Evolutionary conservation across 2,113 vertebrate genomes (phyloP), one percentile per base, ranked within the genome.

Genomic region (Pelusios castaneus): DNA sequence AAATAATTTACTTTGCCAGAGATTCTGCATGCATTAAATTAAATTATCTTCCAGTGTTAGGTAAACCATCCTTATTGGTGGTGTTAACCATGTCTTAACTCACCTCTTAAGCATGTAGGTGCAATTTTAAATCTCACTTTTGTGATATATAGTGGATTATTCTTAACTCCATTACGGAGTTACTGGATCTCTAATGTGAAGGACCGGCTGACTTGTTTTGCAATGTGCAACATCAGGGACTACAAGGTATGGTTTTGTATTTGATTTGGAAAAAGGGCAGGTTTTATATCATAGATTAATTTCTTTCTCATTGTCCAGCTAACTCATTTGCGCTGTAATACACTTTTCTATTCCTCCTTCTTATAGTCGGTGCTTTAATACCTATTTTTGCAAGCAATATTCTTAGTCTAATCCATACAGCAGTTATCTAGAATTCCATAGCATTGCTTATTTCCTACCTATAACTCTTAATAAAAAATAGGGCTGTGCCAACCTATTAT

Each of bases 391-490:
- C 82, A 95, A 94, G 76, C 95, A 79, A 60, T 90, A 87, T 93
- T 96, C 94, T 94, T 88, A 82, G 49, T 91, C 70, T 96, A 84
- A 95, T 94, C 89, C 82, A 83, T 90, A 96, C 38, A 91, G 77
- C 41, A 79, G 82, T 94, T 96, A 96, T 94, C 94, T 93, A 94
- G n/a, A 95, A 94, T 91, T 94, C 82, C 84, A 80, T 89, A 95
- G 82, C 90, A 85, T 92, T 93, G 91, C 93, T 97, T 96, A 95
- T 97, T 97, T 97, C 94, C 95, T 95, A 77, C 95, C 96, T 96
- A 96, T 98, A 97, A 97, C 90, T 98, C 96, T 97, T 98, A 97
- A 98, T 98, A 98, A 97, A 96, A 97, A 96, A 96, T 93, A 97
- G 93, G 95, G 84, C 95, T 96, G 93, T 91, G 96, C 96, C 95